Percentiles rank a stretch among this genome's conserved stretches.
phyloP scores from a whole-genome alignment of 2,113 vertebrate species.

The Mastomys natalensis region DNA sequence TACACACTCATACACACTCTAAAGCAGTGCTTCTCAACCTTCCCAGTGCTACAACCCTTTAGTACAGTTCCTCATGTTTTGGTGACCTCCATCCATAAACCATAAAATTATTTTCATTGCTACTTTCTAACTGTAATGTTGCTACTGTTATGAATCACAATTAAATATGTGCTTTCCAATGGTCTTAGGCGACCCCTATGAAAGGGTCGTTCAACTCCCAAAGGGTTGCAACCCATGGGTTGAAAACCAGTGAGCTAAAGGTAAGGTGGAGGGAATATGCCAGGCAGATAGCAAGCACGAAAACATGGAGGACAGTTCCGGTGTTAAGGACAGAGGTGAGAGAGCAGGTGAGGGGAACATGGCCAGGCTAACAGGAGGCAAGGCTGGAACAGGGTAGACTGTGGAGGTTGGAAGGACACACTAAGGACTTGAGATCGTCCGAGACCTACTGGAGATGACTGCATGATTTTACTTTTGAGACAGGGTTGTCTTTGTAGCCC shows the following conservation, averaged over 20 bases:
- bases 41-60: background rate
- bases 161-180: background rate
- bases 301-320: background rate
- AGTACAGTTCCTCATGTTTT: background rate
- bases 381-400: background rate
- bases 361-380: background rate
- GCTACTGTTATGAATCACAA: background rate
- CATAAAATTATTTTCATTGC: background rate
- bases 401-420: background rate
- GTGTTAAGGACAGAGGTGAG: background rate
- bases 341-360: background rate
- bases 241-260: background rate
- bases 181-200: no score
- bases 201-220: background rate
- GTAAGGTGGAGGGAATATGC: background rate
- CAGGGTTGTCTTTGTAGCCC: background rate
- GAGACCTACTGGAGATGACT: background rate
- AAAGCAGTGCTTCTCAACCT: background rate
- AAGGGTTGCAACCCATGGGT: background rate
- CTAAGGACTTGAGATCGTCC: background rate
- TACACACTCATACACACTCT: background rate
- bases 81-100: background rate
- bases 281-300: background rate
- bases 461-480: background rate
- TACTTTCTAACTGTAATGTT: background rate